Evolutionary conservation across 2,113 vertebrate genomes (phyloP).

Genomic region (Pycnonotus jocosus): DNA sequence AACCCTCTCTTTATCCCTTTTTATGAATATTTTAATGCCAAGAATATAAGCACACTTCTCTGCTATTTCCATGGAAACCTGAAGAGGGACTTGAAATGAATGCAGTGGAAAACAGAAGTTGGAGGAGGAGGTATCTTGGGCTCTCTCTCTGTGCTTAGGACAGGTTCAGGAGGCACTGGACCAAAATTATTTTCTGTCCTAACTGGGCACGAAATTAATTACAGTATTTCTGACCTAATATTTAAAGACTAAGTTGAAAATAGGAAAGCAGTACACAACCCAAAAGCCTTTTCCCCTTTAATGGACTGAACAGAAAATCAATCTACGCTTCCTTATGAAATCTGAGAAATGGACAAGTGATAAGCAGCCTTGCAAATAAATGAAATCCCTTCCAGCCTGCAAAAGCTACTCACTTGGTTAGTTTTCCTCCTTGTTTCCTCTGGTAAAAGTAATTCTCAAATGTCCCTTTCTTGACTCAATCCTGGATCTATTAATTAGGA

Average conservation of each 20-base stretch:
- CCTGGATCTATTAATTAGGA: neutral
- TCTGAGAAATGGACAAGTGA: neutral
- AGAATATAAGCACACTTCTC: conserved; percentile 27
- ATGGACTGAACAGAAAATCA: neutral
- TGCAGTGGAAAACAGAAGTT: conserved; percentile 19
- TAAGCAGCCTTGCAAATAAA: neutral
- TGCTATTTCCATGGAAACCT: conserved; percentile 70
- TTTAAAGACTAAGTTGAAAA: neutral
- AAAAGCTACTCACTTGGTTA: neutral
- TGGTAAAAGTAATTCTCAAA: neutral
- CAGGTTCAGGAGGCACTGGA: neutral
- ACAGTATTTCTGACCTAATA: neutral
- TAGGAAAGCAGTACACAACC: neutral
- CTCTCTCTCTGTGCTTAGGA: neutral
- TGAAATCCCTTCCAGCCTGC: neutral
- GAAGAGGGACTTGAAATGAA: conserved; percentile 33
- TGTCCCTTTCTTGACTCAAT: neutral
- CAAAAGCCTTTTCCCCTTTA: neutral
- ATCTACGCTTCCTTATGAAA: neutral
- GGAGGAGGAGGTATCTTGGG: neutral
- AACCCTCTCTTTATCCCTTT: conserved; percentile 34
- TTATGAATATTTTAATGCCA: conserved; percentile 62
- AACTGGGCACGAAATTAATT: neutral
- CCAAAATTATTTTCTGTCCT: neutral
- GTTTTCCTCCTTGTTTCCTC: neutral